Evolutionary conservation across 2,797 vertebrate genomes (phyloP).

Genomic region (Alectoris magna): DNA sequence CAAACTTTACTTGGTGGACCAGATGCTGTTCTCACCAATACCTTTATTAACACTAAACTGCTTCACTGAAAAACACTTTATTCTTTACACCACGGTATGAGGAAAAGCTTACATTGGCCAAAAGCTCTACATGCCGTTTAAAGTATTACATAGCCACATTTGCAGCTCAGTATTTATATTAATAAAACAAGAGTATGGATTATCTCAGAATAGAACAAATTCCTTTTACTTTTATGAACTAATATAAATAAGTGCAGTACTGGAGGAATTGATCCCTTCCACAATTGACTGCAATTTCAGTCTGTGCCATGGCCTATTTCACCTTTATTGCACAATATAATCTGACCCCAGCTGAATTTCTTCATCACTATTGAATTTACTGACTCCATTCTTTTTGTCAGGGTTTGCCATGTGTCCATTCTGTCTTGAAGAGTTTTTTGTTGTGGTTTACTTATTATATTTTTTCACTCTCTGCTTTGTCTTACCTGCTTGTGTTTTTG

Average conservation of each 20-base stretch:
- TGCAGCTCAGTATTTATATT: conserved; percentile 53
- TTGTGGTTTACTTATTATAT: not conserved
- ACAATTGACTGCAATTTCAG: conserved; percentile 49
- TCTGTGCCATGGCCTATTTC: conserved; percentile 33
- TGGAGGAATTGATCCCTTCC: conserved; percentile 60
- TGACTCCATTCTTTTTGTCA: conserved; percentile 33
- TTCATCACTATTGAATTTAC: conserved; percentile 65
- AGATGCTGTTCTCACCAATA: not conserved
- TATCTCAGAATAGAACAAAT: conserved; percentile 70
- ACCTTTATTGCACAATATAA: conserved; percentile 69
- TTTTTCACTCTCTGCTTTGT: conserved; percentile 56
- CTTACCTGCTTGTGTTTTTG: not conserved
- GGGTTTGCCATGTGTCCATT: not conserved
- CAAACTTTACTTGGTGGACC: not conserved
- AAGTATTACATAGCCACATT: conserved; percentile 68
- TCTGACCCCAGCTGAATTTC: conserved; percentile 66
- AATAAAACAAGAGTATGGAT: conserved; percentile 66
- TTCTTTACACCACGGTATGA: not conserved
- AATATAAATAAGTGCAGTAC: conserved; percentile 77
- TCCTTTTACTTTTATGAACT: conserved; percentile 80
- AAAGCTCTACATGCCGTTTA: conserved; percentile 26
- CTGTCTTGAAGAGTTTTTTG: not conserved
- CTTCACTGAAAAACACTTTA: not conserved
- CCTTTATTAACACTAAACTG: not conserved
- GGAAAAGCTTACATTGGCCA: not conserved